Conservation (phyloP, 2,797 vertebrate genomes). For the Etheostoma nigrum region DNA sequence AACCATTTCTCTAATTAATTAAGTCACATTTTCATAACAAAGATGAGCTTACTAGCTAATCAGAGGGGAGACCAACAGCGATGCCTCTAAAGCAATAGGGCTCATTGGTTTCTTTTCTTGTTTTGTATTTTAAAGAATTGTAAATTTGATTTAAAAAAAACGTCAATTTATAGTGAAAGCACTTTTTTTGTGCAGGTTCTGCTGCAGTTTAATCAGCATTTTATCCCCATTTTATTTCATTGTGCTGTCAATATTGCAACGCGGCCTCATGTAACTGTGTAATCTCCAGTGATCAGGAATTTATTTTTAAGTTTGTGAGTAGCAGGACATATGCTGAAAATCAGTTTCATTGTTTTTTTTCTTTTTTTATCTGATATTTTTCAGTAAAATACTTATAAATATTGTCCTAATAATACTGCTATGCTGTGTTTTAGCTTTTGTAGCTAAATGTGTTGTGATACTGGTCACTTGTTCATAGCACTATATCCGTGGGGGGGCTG, state of each 20-base stretch:
- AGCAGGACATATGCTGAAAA: background rate
- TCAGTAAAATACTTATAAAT: conserved; percentile 1
- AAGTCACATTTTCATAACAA: background rate
- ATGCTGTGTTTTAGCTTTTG: conserved; percentile 29
- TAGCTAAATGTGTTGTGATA: conserved; percentile 34
- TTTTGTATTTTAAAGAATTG: background rate
- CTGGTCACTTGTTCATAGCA: conserved; percentile 17
- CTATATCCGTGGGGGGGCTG: background rate
- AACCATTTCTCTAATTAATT: background rate
- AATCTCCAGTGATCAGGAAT: background rate
- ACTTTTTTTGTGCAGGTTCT: background rate
- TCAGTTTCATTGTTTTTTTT: too few relatives aligned
- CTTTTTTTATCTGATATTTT: background rate
- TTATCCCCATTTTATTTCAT: background rate
- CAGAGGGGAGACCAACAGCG: conserved; percentile 8
- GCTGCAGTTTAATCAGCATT: background rate
- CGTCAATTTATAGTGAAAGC: background rate
- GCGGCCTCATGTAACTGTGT: background rate
- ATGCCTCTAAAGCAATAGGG: background rate
- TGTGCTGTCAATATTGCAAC: background rate
- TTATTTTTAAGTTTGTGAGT: background rate
- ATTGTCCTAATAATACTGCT: conserved; percentile 9
- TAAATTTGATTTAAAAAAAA: background rate
- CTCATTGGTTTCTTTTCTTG: background rate
- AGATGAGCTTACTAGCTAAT: background rate